phyloP scores from a whole-genome alignment of 2,888 invertebrate genomes.

The Eilema depressum region DNA sequence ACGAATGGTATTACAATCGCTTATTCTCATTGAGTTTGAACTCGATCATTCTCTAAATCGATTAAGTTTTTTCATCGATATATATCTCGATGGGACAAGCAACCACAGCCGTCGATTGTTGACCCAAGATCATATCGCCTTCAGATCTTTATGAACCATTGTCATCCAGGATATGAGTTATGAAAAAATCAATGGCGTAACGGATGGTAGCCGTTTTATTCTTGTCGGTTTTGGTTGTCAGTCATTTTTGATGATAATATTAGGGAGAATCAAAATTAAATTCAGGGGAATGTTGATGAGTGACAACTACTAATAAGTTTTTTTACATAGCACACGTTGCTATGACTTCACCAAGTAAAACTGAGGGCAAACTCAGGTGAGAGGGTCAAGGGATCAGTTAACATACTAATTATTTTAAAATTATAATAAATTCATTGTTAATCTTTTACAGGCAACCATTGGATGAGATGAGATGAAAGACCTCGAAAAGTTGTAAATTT shows the following conservation, averaged over 20 bases:
- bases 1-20: slow-evolving; percentile 48
- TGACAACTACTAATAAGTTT: neutral
- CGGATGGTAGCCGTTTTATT: slow-evolving; percentile 55
- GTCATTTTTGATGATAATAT: slow-evolving; percentile 35
- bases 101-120: slow-evolving; percentile 75
- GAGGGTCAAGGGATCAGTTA: too few relatives aligned
- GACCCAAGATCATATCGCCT: slow-evolving; percentile 79
- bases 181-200: slow-evolving; percentile 64
- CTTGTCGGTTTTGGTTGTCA: slow-evolving; percentile 29
- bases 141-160: slow-evolving; percentile 74
- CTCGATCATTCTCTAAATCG: slow-evolving; percentile 65
- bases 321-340: neutral
- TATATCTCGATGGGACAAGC: slow-evolving; percentile 71
- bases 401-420: too few relatives aligned
- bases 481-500: too few relatives aligned
- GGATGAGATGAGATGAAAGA: too few relatives aligned
- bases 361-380: too few relatives aligned
- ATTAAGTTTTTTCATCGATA: slow-evolving; percentile 68
- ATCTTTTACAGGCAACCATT: too few relatives aligned
- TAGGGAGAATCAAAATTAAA: slow-evolving; percentile 19
- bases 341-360: too few relatives aligned
- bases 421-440: too few relatives aligned
- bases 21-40: slow-evolving; percentile 44
- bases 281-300: neutral
- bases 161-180: slow-evolving; percentile 70